phyloP scores from a whole-genome alignment of 2,888 invertebrate species.

The Lottia scabra region DNA sequence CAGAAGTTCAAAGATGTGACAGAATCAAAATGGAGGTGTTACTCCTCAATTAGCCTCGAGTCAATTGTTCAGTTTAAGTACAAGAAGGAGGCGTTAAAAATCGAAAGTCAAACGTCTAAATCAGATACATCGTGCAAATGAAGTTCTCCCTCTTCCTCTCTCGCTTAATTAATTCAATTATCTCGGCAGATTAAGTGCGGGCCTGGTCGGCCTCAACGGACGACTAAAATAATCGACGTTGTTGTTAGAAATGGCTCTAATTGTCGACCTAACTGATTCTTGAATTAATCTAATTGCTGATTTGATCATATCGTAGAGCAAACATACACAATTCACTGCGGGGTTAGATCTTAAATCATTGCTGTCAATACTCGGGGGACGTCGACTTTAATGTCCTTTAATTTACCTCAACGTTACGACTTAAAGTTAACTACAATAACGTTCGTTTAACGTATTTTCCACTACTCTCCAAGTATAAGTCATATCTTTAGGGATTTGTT shows the following conservation, averaged over 20 bases:
- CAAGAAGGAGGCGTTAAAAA: no score
- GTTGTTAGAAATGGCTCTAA: slow-evolving; percentile 3
- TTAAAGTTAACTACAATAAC: no score
- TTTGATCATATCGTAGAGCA: slow-evolving; percentile 3
- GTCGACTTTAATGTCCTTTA: no score
- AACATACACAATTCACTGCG: neutral
- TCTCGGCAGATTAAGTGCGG: neutral
- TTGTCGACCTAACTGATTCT: neutral
- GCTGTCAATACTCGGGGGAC: neutral
- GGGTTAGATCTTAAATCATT: neutral
- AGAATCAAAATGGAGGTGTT: no score
- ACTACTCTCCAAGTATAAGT: no score
- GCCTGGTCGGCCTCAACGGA: neutral
- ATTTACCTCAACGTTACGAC: no score
- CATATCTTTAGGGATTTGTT: no score
- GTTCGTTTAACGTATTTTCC: no score
- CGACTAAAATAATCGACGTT: neutral
- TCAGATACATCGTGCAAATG: neutral
- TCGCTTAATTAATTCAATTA: slow-evolving; percentile 2
- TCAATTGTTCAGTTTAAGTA: no score
- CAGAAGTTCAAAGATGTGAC: no score
- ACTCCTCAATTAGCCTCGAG: no score
- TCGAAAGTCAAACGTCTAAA: slow-evolving; percentile 1
- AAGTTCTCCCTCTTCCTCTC: neutral
- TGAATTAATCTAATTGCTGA: slow-evolving; percentile 2